Conservation (phyloP, 1,140 invertebrate species). For the Neomicropteryx cornuta region DNA sequence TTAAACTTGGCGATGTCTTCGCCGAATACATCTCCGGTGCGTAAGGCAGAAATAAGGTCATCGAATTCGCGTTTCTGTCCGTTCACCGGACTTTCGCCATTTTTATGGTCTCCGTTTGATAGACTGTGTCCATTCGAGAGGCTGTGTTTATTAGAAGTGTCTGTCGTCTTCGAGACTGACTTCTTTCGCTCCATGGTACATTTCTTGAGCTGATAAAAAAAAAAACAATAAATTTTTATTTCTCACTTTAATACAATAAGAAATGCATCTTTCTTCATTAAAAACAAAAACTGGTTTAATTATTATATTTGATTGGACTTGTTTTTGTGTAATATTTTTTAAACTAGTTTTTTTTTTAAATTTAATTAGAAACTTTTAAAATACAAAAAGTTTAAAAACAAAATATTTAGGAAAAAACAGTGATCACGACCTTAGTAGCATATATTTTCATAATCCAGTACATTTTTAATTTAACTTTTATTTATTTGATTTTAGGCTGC, state of each 20-base stretch:
- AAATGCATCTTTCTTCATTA: no score
- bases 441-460: no score
- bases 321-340: not conserved
- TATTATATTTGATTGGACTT: not conserved
- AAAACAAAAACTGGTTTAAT: no score
- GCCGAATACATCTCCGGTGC: conserved; percentile 94
- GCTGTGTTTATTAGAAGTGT: conserved; percentile 28
- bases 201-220: conserved; percentile 56
- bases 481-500: no score
- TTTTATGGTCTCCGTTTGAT: conserved; percentile 21
- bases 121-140: conserved; percentile 41
- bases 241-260: no score
- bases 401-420: no score
- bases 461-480: no score
- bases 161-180: conserved; percentile 50
- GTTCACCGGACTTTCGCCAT: conserved; percentile 30
- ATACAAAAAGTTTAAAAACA: no score
- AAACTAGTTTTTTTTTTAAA: conserved; percentile 4
- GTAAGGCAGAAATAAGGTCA: conserved; percentile 88
- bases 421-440: no score
- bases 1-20: conserved; percentile 93
- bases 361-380: no score
- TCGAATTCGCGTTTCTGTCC: conserved; percentile 84
- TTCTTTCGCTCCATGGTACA: conserved; percentile 80
- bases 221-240: conserved; percentile 7